Conservation (phyloP, 2,797 vertebrate genomes). For the Threskiornis aethiopicus region DNA sequence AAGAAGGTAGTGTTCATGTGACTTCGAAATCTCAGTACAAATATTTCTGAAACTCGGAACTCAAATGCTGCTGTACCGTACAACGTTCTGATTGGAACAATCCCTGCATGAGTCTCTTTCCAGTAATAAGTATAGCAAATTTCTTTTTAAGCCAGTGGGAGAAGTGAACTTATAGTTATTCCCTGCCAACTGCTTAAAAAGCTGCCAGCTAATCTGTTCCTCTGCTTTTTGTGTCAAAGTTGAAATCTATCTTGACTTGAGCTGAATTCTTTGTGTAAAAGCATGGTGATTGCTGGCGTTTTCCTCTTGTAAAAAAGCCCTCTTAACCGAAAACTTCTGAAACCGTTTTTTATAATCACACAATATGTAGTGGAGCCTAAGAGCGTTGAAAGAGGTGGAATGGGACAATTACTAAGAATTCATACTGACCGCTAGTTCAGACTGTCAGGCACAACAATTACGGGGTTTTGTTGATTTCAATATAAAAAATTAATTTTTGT, state of each 20-base stretch:
- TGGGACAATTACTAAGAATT: background rate
- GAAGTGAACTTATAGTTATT: constrained; percentile 62
- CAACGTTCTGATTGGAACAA: constrained; percentile 67
- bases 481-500: background rate
- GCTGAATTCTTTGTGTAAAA: background rate
- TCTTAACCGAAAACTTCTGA: background rate
- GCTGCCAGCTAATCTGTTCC: constrained; percentile 64
- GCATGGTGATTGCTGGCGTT: background rate
- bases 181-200: constrained; percentile 61
- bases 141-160: constrained; percentile 62
- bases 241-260: constrained; percentile 46
- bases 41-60: constrained; percentile 46
- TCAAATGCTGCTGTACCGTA: constrained; percentile 38
- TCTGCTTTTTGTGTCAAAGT: constrained; percentile 31
- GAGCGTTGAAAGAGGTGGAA: background rate
- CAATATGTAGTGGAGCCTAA: background rate
- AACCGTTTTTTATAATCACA: background rate
- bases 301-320: background rate
- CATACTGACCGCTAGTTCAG: background rate
- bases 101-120: constrained; percentile 70
- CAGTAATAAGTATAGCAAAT: constrained; percentile 76
- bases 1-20: constrained; percentile 26
- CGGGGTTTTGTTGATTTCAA: background rate
- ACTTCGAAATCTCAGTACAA: constrained; percentile 25
- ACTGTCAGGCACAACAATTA: background rate